These are phyloP conservation scores for Phasianus colchicus DNA, from an alignment of 2,113 vertebrate genomes.

Conservation along the genomic window DNA sequence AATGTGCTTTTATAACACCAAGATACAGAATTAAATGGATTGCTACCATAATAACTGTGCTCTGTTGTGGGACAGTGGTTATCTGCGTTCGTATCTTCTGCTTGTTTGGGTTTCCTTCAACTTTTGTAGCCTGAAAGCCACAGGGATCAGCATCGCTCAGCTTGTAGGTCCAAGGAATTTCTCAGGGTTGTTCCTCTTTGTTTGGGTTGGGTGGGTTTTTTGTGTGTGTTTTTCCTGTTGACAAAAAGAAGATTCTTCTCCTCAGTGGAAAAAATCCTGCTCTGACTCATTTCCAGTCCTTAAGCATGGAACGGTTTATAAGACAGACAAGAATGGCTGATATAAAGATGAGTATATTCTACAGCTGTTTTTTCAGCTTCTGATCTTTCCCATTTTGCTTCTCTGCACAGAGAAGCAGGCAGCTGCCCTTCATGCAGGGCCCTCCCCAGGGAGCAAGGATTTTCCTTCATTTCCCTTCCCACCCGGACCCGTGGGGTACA, in stretches of 20 bases:
- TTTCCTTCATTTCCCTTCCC: neutral
- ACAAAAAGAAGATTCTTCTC: neutral
- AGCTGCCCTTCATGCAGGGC: neutral
- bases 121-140: neutral
- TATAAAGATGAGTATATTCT: neutral
- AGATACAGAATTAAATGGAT: neutral
- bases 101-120: neutral
- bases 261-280: neutral
- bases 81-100: neutral
- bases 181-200: neutral
- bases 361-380: neutral
- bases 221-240: neutral
- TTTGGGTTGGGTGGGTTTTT: neutral
- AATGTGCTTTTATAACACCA: neutral
- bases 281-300: conserved; percentile 7
- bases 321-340: neutral
- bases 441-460: neutral
- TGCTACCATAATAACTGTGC: neutral
- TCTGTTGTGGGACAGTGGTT: neutral
- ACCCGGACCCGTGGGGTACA: neutral
- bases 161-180: neutral
- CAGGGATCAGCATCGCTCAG: neutral
- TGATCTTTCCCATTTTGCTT: neutral
- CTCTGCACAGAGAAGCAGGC: neutral
- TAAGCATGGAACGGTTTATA: neutral